Conservation (phyloP, 2,113 vertebrate genomes). For the Brachyhypopomus gauderio region DNA sequence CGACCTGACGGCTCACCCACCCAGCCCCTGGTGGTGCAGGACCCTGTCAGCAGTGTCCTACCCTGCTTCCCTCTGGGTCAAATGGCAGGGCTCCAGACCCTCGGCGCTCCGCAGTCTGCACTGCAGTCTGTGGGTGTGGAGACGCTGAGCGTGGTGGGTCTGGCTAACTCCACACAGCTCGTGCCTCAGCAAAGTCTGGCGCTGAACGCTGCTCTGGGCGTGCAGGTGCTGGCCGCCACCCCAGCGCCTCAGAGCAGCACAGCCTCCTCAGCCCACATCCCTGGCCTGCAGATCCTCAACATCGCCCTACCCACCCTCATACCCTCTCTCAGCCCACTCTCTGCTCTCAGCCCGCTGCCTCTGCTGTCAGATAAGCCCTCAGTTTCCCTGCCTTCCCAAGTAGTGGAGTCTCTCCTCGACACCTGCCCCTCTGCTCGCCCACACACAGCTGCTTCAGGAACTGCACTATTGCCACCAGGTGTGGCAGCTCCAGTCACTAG, state of each 20-base stretch:
- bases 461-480: conserved; percentile 28
- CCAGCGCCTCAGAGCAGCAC: conserved; percentile 76
- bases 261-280: conserved; percentile 77
- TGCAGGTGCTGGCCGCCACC: conserved; percentile 86
- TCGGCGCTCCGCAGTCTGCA: conserved; percentile 69
- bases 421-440: conserved; percentile 39
- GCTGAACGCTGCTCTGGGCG: conserved; percentile 82
- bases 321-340: conserved; percentile 79
- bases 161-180: conserved; percentile 79
- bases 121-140: conserved; percentile 83
- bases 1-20: conserved; percentile 49
- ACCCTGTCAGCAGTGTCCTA: conserved; percentile 77
- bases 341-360: conserved; percentile 68
- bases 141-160: conserved; percentile 84
- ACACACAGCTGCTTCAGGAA: conserved; percentile 15
- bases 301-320: conserved; percentile 88
- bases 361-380: conserved; percentile 54
- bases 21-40: conserved; percentile 74
- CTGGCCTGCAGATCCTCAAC: conserved; percentile 90
- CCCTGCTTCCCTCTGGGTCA: conserved; percentile 90
- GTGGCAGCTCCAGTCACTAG: conserved; percentile 34
- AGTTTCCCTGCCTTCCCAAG: conserved; percentile 37
- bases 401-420: conserved; percentile 50
- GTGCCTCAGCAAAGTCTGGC: conserved; percentile 82
- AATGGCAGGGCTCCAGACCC: conserved; percentile 81